Conservation (phyloP, 1,140 invertebrate species). For the Plodia interpunctella region DNA sequence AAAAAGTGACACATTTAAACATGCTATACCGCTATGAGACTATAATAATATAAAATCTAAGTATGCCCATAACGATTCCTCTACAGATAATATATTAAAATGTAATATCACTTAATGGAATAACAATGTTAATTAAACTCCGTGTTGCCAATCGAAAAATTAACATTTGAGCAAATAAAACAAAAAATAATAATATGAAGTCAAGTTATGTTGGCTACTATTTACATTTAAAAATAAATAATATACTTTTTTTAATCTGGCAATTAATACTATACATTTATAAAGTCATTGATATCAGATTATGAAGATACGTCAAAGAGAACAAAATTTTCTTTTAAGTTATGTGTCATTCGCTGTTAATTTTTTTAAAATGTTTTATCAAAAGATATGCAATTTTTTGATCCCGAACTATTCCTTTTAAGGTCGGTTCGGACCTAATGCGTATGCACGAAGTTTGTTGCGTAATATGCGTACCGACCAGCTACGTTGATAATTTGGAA, state of each 20-base stretch:
- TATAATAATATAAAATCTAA: constrained; percentile 7
- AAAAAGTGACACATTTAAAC: background rate
- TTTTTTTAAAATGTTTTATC: too few relatives aligned
- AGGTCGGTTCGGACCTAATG: too few relatives aligned
- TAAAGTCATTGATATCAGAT: too few relatives aligned
- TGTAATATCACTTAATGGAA: constrained; percentile 12
- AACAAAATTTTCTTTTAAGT: too few relatives aligned
- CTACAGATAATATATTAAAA: constrained; percentile 1
- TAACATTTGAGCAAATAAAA: constrained; percentile 15
- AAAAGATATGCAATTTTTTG: too few relatives aligned
- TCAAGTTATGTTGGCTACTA: background rate
- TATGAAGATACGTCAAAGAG: too few relatives aligned
- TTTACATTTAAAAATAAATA: background rate
- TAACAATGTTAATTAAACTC: constrained; percentile 3
- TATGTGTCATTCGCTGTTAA: too few relatives aligned
- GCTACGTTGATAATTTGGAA: too few relatives aligned
- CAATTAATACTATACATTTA: background rate
- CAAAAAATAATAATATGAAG: background rate
- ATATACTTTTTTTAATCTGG: background rate
- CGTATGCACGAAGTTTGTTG: too few relatives aligned
- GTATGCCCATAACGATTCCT: constrained; percentile 5
- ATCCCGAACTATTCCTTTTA: too few relatives aligned
- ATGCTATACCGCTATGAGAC: background rate
- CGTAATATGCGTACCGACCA: too few relatives aligned
- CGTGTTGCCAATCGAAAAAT: constrained; percentile 8